These are phyloP conservation scores for Dicycla oo DNA, from an alignment of 2,888 invertebrate species.

Conservation along the genomic window DNA sequence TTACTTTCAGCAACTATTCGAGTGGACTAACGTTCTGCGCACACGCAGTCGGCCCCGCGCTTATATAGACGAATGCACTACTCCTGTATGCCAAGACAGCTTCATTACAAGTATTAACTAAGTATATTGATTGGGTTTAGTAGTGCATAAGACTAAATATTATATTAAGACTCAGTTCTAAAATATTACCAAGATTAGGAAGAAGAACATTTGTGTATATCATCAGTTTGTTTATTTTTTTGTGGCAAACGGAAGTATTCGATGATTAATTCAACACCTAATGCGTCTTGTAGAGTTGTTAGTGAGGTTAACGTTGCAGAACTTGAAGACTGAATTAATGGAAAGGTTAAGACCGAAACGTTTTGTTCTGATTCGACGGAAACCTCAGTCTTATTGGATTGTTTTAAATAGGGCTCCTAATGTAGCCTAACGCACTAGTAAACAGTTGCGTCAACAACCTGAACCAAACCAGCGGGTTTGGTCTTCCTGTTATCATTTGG, in stretches of 20 bases:
- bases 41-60: conserved; percentile 27
- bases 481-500: not conserved
- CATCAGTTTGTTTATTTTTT: conserved; percentile 5
- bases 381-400: not conserved
- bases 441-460: not conserved
- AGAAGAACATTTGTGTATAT: not conserved
- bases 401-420: not conserved
- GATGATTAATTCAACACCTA: conserved; percentile 36
- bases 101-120: conserved; percentile 28
- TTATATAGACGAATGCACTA: conserved; percentile 62
- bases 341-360: not conserved
- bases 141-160: conserved; percentile 13
- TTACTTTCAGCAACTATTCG: conserved; percentile 65
- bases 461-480: no score
- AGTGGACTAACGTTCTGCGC: conserved; percentile 58
- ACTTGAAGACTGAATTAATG: conserved; percentile 36
- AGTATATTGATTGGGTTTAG: conserved; percentile 32
- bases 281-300: conserved; percentile 23
- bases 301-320: conserved; percentile 30
- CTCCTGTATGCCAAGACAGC: conserved; percentile 53
- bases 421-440: not conserved
- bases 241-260: conserved; percentile 25
- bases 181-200: not conserved
- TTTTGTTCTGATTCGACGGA: not conserved
- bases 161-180: conserved; percentile 4